These are phyloP conservation scores for Agapetus fuscipes DNA, from an alignment of 2,888 invertebrate species.

Conservation along the genomic window DNA sequence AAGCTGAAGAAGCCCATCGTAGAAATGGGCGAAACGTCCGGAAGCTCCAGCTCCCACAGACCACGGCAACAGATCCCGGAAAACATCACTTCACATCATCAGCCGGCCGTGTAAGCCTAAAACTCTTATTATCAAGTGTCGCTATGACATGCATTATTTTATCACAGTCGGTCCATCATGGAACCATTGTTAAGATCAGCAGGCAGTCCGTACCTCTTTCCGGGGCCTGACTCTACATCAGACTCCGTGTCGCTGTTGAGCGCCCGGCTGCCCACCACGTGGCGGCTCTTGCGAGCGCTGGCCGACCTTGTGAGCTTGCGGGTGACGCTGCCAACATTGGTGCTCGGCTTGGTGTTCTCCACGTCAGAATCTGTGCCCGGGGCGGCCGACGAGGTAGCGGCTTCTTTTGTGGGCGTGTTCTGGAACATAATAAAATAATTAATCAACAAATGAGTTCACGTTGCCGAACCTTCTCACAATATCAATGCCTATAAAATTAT, in stretches of 20 bases:
- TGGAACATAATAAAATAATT: slow-evolving; percentile 8
- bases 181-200: too few species aligned
- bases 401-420: slow-evolving; percentile 18
- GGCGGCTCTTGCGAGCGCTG: slow-evolving; percentile 56
- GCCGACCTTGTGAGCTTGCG: slow-evolving; percentile 62
- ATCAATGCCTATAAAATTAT: too few species aligned
- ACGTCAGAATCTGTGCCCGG: slow-evolving; percentile 31
- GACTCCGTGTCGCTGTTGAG: slow-evolving; percentile 57
- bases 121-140: too few species aligned
- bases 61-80: too few species aligned
- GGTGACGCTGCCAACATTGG: slow-evolving; percentile 30
- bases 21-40: too few species aligned
- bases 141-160: too few species aligned
- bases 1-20: too few species aligned
- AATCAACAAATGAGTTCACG: not conserved
- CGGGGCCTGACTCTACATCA: slow-evolving; percentile 39
- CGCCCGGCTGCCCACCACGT: slow-evolving; percentile 47
- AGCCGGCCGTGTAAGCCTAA: too few species aligned
- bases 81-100: too few species aligned
- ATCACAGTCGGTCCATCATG: too few species aligned
- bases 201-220: slow-evolving; percentile 19
- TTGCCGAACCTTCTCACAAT: too few species aligned
- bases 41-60: too few species aligned
- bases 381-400: slow-evolving; percentile 11
- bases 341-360: slow-evolving; percentile 25